Evolutionary conservation across 2,888 invertebrate species (phyloP), one percentile per base, ranked within the genome.

Genomic region (Eupeodes latifasciatus): DNA sequence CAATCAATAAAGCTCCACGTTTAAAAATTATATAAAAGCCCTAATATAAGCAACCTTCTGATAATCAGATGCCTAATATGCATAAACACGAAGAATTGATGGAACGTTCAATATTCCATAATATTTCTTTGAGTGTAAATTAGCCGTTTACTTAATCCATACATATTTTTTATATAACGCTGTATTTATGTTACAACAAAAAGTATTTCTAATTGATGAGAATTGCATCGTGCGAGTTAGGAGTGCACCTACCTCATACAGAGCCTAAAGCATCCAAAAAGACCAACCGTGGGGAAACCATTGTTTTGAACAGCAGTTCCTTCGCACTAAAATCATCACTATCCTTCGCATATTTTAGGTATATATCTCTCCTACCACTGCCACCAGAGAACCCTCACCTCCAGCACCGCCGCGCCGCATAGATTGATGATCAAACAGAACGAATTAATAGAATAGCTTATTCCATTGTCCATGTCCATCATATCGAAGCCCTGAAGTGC

Each of bases 141-240:
- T 11, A 47, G 12, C 1, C 4, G 14, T 14, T 19, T 64, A 16
- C 14, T 3, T 36, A 9, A n/a, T 12, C 19, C 0, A 47, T 27
- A 3, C 2, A 27, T 27, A 27, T 47, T 66, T 66, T 14, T 27
- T 27, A 5, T 51, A n/a, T 51, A 16, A n/a, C 3, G 4, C 14
- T 49, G 4, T 34, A 49, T 67, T 51, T 51, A 12, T 16, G 69
- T 71, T 55, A 9, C 66, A 66, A 77, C 57, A 81, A 74, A 81
- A 66, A 62, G 71, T 79, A 87, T 80, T 83, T 59, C 27, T 87
- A 83, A 76, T 64, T 14, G 78, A 81, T 66, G 67, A 69, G 61
- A 55, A 57, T 59, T 64, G 57, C 77, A 67, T 64, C 44, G 14
- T 40, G 16, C 5, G 16, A 27, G 19, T 40, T 19, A n/a, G 34